Evolutionary conservation across 2,797 vertebrate species (phyloP).

Genomic region (Manis pentadactyla): DNA sequence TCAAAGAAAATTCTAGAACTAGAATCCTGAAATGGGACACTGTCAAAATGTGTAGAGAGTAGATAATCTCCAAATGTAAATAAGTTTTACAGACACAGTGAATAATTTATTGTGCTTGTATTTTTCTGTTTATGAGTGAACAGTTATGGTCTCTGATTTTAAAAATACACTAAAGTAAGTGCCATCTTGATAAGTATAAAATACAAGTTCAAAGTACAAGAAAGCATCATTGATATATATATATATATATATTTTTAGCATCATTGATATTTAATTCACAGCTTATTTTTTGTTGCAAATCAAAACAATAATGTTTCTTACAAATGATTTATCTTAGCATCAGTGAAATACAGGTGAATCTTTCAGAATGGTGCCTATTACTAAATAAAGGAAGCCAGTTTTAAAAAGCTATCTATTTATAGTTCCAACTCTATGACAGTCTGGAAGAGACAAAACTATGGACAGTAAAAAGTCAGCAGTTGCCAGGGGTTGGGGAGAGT

Average conservation of each 20-base stretch:
- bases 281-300: neutral
- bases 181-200: neutral
- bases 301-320: neutral
- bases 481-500: neutral
- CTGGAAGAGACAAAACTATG: neutral
- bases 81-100: neutral
- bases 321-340: neutral
- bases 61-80: neutral
- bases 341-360: neutral
- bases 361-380: neutral
- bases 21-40: neutral
- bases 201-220: slow-evolving; percentile 17
- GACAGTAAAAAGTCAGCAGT: neutral
- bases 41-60: neutral
- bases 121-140: neutral
- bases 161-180: neutral
- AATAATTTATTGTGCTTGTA: neutral
- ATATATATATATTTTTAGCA: too few species aligned
- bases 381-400: neutral
- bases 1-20: neutral
- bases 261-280: neutral
- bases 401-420: neutral
- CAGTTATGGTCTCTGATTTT: neutral
- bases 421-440: neutral
- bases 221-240: neutral